phyloP scores from a whole-genome alignment of 1,140 invertebrate species.

The Drosophila pseudoobscura region DNA sequence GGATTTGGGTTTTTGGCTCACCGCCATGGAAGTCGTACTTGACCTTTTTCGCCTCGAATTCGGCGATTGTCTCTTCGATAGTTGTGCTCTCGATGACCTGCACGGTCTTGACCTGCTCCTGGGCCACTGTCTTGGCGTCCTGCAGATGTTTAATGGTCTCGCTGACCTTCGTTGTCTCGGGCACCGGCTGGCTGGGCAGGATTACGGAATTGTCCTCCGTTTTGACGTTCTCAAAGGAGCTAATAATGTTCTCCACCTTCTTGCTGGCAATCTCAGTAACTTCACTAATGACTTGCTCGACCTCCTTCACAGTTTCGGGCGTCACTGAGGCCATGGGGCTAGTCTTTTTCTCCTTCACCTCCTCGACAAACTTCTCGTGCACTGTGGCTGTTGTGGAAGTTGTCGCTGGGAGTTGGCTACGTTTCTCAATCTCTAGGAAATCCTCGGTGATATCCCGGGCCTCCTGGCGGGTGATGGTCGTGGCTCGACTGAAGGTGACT shows the following conservation, averaged over 20 bases:
- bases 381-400: constrained; percentile 48
- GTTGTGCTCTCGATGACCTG: constrained; percentile 60
- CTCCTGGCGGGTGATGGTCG: constrained; percentile 67
- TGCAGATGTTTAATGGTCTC: constrained; percentile 71
- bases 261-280: constrained; percentile 69
- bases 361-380: constrained; percentile 75
- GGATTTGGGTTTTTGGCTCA: constrained; percentile 74
- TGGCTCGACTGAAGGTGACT: constrained; percentile 48
- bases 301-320: constrained; percentile 56
- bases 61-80: constrained; percentile 77
- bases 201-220: constrained; percentile 18
- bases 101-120: constrained; percentile 51
- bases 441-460: constrained; percentile 75
- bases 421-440: constrained; percentile 74
- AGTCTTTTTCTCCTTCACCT: constrained; percentile 72
- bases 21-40: constrained; percentile 76
- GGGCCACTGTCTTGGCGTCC: constrained; percentile 47
- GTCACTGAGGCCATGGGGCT: constrained; percentile 56
- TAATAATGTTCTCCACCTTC: constrained; percentile 70
- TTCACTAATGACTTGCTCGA: constrained; percentile 64
- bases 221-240: constrained; percentile 60
- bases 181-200: constrained; percentile 13
- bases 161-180: constrained; percentile 64
- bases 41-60: constrained; percentile 77
- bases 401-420: constrained; percentile 63